phyloP scores from a whole-genome alignment of 2,888 invertebrate genomes.

The Podotricha telesiphe region DNA sequence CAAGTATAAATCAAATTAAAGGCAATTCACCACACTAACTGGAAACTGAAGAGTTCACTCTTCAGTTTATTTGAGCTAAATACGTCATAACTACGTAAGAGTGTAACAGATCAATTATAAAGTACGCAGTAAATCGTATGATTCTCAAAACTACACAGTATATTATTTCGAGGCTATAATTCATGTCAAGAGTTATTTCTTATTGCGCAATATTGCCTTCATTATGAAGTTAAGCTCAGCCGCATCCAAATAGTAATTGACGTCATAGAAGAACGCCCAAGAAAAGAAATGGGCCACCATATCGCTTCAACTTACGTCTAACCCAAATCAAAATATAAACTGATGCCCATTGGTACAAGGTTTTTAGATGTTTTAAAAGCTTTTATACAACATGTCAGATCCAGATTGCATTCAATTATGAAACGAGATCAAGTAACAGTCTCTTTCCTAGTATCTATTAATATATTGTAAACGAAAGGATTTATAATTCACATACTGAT shows the following conservation, averaged over 20 bases:
- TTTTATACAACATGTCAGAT: neutral
- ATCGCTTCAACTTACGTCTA: constrained; percentile 67
- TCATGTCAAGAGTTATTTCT: constrained; percentile 56
- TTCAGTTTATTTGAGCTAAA: neutral
- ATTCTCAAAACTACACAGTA: constrained; percentile 39
- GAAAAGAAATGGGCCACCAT: constrained; percentile 72
- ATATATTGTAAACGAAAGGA: neutral
- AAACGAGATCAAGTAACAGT: neutral
- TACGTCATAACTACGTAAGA: neutral
- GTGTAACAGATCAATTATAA: constrained; percentile 18
- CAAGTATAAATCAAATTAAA: neutral
- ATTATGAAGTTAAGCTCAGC: constrained; percentile 51
- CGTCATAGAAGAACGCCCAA: constrained; percentile 65
- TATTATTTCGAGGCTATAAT: constrained; percentile 39
- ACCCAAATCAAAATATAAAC: constrained; percentile 49
- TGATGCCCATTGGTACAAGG: constrained; percentile 23
- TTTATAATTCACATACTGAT: neutral
- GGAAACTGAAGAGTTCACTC: neutral
- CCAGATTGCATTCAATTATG: neutral
- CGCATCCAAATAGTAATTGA: constrained; percentile 57
- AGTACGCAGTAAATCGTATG: constrained; percentile 41
- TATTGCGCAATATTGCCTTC: constrained; percentile 62
- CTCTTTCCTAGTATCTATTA: neutral
- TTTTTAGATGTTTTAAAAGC: constrained; percentile 18
- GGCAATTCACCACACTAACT: neutral